A percentile compares a stretch with the other conserved stretches of the same genome.
Evolutionary conservation across 2,113 vertebrate species (phyloP).

Genomic region (Ctenodactylus gundi): DNA sequence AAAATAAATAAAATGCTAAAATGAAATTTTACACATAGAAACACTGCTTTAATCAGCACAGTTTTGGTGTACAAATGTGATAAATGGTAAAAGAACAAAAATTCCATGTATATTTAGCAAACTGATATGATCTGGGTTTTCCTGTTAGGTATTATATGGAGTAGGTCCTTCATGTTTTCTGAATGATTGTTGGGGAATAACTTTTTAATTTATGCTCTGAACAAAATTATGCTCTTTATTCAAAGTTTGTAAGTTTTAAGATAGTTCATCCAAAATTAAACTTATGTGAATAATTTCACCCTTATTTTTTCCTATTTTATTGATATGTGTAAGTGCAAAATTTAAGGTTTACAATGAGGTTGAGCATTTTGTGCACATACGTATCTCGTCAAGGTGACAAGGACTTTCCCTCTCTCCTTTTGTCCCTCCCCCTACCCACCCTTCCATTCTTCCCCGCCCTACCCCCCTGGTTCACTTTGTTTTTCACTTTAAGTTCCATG

Average conservation of each 20-base stretch:
- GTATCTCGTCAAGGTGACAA: too few relatives aligned
- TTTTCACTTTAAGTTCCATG: too few relatives aligned
- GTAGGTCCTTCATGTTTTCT: background rate
- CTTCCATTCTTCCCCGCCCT: too few relatives aligned
- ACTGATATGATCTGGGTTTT: background rate
- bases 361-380: too few relatives aligned
- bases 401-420: too few relatives aligned
- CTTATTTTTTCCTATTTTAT: too few relatives aligned
- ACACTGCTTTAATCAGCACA: background rate
- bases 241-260: background rate
- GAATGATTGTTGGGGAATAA: background rate
- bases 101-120: background rate
- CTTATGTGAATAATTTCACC: background rate
- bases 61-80: background rate
- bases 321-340: too few relatives aligned
- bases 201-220: background rate
- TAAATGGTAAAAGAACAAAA: background rate
- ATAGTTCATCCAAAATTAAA: background rate
- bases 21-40: background rate
- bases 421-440: too few relatives aligned
- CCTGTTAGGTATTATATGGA: background rate
- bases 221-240: background rate
- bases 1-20: background rate
- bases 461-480: too few relatives aligned
- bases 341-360: too few relatives aligned